Percentiles rank a stretch among this genome's conserved stretches.
phyloP scores from a whole-genome alignment of 2,113 vertebrate species.

The Heliornis fulica region DNA sequence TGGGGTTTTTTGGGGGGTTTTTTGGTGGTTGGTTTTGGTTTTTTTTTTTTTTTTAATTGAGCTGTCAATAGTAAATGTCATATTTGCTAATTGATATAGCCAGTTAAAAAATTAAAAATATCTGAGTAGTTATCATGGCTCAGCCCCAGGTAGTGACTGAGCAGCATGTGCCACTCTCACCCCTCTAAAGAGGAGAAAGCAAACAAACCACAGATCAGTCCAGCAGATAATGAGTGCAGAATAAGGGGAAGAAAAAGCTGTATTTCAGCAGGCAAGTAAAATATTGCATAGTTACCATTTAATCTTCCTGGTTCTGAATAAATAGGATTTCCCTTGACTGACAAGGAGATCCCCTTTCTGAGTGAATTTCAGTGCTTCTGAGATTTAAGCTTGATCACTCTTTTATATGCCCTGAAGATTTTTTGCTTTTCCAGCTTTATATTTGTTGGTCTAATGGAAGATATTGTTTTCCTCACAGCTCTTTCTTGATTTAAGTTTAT shows the following conservation, averaged over 20 bases:
- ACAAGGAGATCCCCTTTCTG: background rate
- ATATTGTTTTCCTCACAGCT: background rate
- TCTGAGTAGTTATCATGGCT: too few species aligned
- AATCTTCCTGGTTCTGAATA: background rate
- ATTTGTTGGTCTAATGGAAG: background rate
- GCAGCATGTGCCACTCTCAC: too few species aligned
- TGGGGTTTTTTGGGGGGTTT: too few species aligned
- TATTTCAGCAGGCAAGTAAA: background rate
- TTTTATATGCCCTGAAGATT: background rate
- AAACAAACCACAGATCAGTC: background rate
- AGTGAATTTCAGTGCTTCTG: background rate
- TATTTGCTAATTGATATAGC: background rate
- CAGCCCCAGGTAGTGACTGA: too few species aligned
- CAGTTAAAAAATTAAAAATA: background rate
- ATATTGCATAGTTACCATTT: background rate
- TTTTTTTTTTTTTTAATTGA: background rate
- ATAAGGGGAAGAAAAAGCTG: background rate
- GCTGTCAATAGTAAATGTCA: background rate
- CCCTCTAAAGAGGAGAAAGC: too few species aligned
- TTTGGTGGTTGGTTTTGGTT: too few species aligned
- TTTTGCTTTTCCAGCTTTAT: background rate
- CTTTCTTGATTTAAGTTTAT: background rate
- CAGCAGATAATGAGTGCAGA: background rate
- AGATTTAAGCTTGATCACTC: background rate
- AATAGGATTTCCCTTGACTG: background rate